Base-by-base conservation (phyloP, 2,797 vertebrate species). In the Rhyacichthys aspro region DNA sequence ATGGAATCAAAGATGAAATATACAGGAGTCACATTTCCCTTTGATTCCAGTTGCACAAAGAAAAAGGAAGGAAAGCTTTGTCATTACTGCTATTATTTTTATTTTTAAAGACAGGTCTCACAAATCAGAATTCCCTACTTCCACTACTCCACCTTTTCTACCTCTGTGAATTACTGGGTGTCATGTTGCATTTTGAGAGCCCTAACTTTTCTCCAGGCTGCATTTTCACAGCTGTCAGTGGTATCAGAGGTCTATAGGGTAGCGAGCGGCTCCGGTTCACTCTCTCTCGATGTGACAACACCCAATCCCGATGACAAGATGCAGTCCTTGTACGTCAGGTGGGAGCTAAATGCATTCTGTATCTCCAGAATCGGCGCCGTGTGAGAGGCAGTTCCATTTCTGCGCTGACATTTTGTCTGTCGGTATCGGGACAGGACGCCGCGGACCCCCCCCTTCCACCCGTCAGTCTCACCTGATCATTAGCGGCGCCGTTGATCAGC, bases 381-480 rank as follows among this genome's bases (percentile, higher is more conserved):
- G 41, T 32, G 41, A 38, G 59, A 79, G 56, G 50, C 74, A 61
- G 70, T 77, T 78, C 74, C 39, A 72, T 73, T 64, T 62, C 48
- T 10, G 59, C 9, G 1, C 42, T 41, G 65, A 71, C 18, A 32
- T 67, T 60, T 52, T 10, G 44, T 50, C 59, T 63, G 66, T 74
- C 43, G 44, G 60, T 58, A 59, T 76, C 63, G 67, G n/a, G 71
- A 67, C 63, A 53, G 47, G 36, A 56, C 49, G 43, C 54, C 55
- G 9, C 11, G 44, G 1, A 47, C 48, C 62, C 38, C 49, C n/a
- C 53, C 59, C 55, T 56, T 47, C 19, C 60, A 72, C 34, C 63
- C 75, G 82, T 81, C 83, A 79, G 42, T 79, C 63, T 84, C 74
- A 72, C 68, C 70, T 59, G 65, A 44, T 70, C 50, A 67, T 74